These are phyloP conservation scores for Holothuria leucospilota DNA, from an alignment of 53 echinoderm and acorn worm species.

Conservation along the genomic window DNA sequence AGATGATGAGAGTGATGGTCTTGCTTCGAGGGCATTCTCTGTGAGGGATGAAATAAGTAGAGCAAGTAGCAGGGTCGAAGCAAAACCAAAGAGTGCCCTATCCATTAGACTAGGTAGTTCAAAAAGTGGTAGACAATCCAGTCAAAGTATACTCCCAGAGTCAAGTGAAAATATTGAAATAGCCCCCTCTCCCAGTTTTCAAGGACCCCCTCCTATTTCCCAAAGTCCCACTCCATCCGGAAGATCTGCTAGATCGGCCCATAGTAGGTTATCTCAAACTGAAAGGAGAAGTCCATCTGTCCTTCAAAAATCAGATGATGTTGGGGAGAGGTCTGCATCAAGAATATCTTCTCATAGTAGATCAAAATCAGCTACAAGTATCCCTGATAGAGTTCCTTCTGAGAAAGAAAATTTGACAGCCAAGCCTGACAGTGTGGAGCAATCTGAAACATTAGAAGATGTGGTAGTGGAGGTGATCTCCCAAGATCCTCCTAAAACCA, in stretches of 20 bases:
- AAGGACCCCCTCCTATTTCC: neutral
- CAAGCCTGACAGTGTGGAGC: no score
- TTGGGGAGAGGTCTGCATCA: neutral
- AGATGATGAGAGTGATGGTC: neutral
- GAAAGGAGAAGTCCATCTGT: no score
- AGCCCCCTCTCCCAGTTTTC: neutral
- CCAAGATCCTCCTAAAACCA: no score
- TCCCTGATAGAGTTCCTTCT: neutral
- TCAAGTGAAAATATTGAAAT: neutral
- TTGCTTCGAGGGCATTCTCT: no score
- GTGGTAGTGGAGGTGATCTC: no score
- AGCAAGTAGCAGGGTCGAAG: neutral
- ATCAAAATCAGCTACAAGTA: slow-evolving; percentile 22
- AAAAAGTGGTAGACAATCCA: neutral
- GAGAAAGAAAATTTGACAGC: neutral
- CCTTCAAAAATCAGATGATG: no score
- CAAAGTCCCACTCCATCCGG: neutral
- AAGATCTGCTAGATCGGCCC: neutral
- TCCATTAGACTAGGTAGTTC: neutral
- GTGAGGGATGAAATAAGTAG: neutral
- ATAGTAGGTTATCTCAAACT: neutral
- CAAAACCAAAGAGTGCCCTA: neutral
- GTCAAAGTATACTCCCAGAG: neutral
- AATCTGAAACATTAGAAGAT: no score
- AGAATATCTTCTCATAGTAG: neutral